Base-by-base conservation (phyloP, 2,797 vertebrate species). In the Cyclura pinguis region DNA sequence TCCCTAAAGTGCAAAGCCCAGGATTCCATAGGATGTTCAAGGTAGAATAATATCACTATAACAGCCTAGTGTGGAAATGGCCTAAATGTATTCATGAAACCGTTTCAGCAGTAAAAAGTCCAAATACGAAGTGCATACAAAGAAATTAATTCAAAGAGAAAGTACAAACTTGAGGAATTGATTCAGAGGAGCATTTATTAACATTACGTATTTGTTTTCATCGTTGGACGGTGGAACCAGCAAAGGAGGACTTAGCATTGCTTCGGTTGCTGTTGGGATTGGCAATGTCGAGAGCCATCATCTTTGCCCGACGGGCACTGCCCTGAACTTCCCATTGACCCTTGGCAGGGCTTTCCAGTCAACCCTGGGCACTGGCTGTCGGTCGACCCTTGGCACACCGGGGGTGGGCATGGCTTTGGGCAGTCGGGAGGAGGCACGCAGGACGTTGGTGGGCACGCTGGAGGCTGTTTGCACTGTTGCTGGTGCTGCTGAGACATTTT, bases 101-200 rank as follows among this genome's bases (percentile, higher is more conserved):
- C 27, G 13, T 10, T 29, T 69, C 29, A 32, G 12, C 27, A 32
- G 59, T 6, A 27, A 84, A 32, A 2, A 6, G 16, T 69, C 7
- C 3, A 4, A 20, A 29, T 76, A 29, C 35, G 52, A 20, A 9
- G 6, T 5, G 7, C 77, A 62, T 32, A 8, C 64, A 27, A 24
- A 35, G 42, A 47, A 57, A 59, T 59, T 7, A 8, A 27, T 4
- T 24, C 20, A 59, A 29, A 85, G 38, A 52, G 10, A 59, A 27
- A 80, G 22, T 22, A 12, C 18, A 57, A 7, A 35, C 8, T 29
- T 1, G 0, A 3, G 38, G 24, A n/a, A 42, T 6, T 72, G 47
- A 20, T 62, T 4, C 9, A 20, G 86, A 16, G 85, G 59, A 73
- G 32, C 18, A 13, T 90, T 90, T 90, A 90, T 86, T 90, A 20